Percentiles rank a stretch among this genome's conserved stretches.
Evolutionary conservation across 2,797 vertebrate species (phyloP).

Genomic region (Setipinna tenuifilis): DNA sequence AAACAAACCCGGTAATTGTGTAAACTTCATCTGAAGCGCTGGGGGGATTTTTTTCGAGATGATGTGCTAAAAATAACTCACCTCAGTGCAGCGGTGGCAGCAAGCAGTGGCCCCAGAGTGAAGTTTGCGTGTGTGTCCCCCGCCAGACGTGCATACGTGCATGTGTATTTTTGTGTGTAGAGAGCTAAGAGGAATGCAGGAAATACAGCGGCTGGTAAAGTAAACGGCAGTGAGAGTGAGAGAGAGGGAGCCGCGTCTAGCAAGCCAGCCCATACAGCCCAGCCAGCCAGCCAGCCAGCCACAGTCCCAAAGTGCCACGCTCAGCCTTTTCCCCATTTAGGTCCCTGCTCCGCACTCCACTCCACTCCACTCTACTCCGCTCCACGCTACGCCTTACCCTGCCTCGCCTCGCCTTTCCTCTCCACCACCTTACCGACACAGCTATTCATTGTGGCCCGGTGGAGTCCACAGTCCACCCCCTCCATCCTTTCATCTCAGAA

Average conservation of each 20-base stretch:
- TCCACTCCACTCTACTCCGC: background rate
- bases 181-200: constrained; percentile 35
- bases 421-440: background rate
- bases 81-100: constrained; percentile 29
- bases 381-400: background rate
- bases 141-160: background rate
- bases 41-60: constrained; percentile 12
- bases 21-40: background rate
- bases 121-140: background rate
- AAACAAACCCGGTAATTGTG: background rate
- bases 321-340: constrained; percentile 57
- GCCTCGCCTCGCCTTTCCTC: background rate
- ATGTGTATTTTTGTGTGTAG: background rate
- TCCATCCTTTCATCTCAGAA: constrained; percentile 49
- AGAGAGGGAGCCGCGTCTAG: background rate
- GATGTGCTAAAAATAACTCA: constrained; percentile 27
- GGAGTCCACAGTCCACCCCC: background rate
- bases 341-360: constrained; percentile 27
- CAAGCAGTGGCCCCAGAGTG: background rate
- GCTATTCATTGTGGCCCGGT: constrained; percentile 3
- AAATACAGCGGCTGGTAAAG: constrained; percentile 23
- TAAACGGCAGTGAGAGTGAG: background rate
- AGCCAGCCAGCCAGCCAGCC: background rate
- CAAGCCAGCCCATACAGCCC: too few species aligned
- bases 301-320: constrained; percentile 34